phyloP scores from a whole-genome alignment of 2,113 vertebrate species.

The Gasterosteus aculeatus region DNA sequence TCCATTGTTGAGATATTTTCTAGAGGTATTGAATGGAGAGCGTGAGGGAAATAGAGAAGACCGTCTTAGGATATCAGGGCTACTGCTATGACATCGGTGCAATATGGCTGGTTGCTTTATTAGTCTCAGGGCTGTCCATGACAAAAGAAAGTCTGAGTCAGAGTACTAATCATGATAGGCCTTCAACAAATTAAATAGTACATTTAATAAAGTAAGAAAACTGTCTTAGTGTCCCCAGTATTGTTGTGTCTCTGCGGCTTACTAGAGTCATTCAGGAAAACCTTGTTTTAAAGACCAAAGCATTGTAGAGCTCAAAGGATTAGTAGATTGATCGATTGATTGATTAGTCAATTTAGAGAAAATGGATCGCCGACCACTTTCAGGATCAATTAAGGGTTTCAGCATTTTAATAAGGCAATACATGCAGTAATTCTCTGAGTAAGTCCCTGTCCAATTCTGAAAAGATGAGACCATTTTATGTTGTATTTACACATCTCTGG shows the following conservation, averaged over 20 bases:
- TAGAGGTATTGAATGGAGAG: slow-evolving; percentile 37
- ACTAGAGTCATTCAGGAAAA: slow-evolving; percentile 2
- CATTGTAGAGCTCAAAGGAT: slow-evolving; percentile 12
- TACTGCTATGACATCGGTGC: slow-evolving; percentile 23
- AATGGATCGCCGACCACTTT: slow-evolving; percentile 1
- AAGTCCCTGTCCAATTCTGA: neutral
- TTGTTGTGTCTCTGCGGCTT: slow-evolving; percentile 25
- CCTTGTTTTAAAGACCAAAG: slow-evolving; percentile 6
- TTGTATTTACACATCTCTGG: neutral
- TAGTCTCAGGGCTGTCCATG: slow-evolving; percentile 18
- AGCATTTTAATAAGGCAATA: slow-evolving; percentile 13
- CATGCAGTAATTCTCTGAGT: neutral
- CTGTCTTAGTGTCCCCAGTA: slow-evolving; percentile 26
- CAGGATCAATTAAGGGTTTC: neutral
- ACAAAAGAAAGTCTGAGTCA: slow-evolving; percentile 9
- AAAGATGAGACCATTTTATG: neutral
- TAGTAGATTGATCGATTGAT: neutral
- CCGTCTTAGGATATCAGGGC: slow-evolving; percentile 24
- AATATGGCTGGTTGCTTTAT: slow-evolving; percentile 16
- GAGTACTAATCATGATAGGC: slow-evolving; percentile 21
- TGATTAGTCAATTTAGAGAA: neutral
- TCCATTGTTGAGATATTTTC: slow-evolving; percentile 39
- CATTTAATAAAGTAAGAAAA: slow-evolving; percentile 30
- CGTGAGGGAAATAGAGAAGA: slow-evolving; percentile 21
- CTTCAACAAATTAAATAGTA: slow-evolving; percentile 27